Base-by-base conservation (phyloP, 2,888 invertebrate genomes). In the Euclidia mi region DNA sequence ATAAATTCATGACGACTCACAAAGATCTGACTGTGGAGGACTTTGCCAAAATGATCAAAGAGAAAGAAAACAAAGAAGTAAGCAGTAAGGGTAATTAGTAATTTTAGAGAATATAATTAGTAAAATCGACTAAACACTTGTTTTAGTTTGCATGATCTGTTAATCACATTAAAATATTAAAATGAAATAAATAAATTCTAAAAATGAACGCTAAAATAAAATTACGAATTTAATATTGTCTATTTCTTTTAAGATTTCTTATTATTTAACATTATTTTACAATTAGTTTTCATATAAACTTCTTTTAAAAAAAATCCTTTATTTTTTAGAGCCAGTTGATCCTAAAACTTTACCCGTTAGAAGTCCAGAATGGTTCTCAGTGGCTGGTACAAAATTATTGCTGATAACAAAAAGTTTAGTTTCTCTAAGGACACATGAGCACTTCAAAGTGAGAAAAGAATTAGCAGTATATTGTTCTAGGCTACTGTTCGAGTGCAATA, bases 381-480 rank as follows among this genome's bases (percentile, higher is more conserved):
- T 95, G 72, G 95, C 95, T 4, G 95, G 96, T 31, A 88, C 91
- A 32, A 96, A 96, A 76, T 82, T 97, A 41, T 85, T 91, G 4
- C 58, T 90, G 2, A 87, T 96, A 9, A 92, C 95, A 1, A 82
- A 81, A 28, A 91, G 95, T 46, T 85, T 97, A 10, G 83, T 91
- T 2, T 86, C 88, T 29, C 81, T 97, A 20, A 92, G 95, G 0
- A 92, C 95, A 1, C 96, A 97, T 82, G 91, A 95, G 0, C 96
- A 97, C 66, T 86, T 84, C 43, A 92, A 87, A 83, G 96, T 98
- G 53, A 91, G 97, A 43, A 84, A 85, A 45, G 96, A 96, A 84
- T 91, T 97, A 42, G 95, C 95, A 0, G 84, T 94, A n/a, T 94
- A 95, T 75, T 96, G 96, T 70, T 85, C 90, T 34, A 84, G 95